A percentile compares a stretch with the other conserved stretches of the same genome.
Evolutionary conservation across 2,113 vertebrate genomes (phyloP).

Genomic region (Pelvicachromis taeniatus): DNA sequence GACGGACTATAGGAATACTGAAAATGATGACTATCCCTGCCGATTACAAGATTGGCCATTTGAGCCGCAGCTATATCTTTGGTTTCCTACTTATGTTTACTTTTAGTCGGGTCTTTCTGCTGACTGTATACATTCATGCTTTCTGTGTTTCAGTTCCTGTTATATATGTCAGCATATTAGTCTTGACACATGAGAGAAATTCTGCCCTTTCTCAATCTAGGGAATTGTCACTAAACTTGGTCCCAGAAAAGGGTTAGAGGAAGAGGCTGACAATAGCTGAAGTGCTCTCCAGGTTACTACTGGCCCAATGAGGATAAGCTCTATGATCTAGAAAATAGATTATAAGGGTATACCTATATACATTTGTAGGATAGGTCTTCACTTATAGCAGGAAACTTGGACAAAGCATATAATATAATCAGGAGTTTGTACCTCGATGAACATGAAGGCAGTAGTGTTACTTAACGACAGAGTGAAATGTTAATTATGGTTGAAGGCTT

Average conservation of each 20-base stretch:
- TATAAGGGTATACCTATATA: background rate
- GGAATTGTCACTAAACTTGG: background rate
- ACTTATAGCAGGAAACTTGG: background rate
- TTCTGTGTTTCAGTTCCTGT: background rate
- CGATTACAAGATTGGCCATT: background rate
- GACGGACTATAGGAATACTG: background rate
- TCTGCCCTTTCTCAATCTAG: background rate
- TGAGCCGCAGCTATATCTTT: background rate
- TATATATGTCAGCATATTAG: background rate
- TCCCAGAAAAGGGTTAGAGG: background rate
- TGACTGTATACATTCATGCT: background rate
- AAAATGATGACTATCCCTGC: background rate
- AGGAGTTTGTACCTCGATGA: background rate
- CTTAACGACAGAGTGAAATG: background rate
- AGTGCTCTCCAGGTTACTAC: background rate
- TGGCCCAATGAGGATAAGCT: background rate
- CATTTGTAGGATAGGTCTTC: background rate
- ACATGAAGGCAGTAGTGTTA: background rate
- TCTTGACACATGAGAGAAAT: background rate
- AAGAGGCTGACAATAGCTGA: background rate
- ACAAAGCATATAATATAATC: background rate
- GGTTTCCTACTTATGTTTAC: background rate
- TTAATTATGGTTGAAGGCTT: slow-evolving; percentile 20
- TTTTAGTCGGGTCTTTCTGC: background rate
- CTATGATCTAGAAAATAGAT: background rate